Evolutionary conservation across 2,113 vertebrate genomes (phyloP), one percentile per base, ranked within the genome.

Genomic region (Coreoperca whiteheadi): DNA sequence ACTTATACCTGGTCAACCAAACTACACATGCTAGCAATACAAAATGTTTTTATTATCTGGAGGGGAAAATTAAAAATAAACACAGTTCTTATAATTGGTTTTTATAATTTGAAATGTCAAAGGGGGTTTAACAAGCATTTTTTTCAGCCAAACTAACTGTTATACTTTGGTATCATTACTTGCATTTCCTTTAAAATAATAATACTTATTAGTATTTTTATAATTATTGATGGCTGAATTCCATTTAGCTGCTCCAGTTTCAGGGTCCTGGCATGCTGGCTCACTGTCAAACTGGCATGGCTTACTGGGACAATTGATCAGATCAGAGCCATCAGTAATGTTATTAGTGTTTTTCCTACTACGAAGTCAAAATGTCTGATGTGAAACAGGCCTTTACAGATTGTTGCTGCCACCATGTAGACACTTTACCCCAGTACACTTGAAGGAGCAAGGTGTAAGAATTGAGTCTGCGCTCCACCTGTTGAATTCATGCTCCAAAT

Each of bases 371-470:
- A 37, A 41, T 8, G 48, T 41, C 34, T 41, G 23, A 16, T n/a
- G 48, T 64, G 71, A 54, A 53, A 43, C 56, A 63, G 30, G 73
- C 32, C 32, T 48, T 12, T 4, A 8, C 53, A 43, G 20, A 83
- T 77, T 46, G n/a, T 43, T 79, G 34, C 16, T 20, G 21, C 20
- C 32, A 48, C 51, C 50, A 14, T 48, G 9, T 23, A 75, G 53
- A 34, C 32, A 34, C n/a, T n/a, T n/a, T n/a, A n/a, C 32, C 32
- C 32, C 32, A 34, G 74, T 61, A 56, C 46, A 81, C 48, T 57
- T 82, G 89, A 86, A 34, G 32, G 32, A 4, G 3, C 32, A 34
- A 34, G 4, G 32, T 34, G 32, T 34, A 34, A 3, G 32, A 34
- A 34, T 34, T 34, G 32, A 34, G 32, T 4, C 32, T 34, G 6